These are phyloP conservation scores for Holotrichia oblita DNA, from an alignment of 1,140 invertebrate genomes.

Conservation along the genomic window DNA sequence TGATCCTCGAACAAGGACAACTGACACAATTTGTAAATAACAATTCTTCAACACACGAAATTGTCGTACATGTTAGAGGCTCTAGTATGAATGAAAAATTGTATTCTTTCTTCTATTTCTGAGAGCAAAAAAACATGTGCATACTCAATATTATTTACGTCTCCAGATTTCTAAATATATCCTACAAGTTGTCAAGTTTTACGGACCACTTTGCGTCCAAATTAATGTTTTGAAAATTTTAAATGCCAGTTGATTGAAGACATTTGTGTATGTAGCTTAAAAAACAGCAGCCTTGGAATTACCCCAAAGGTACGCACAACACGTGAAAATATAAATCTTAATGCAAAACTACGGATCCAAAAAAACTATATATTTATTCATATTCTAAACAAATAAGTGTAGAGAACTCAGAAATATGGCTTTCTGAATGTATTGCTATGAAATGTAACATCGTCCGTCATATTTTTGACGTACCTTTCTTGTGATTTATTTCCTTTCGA, in stretches of 20 bases:
- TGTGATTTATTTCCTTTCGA: neutral
- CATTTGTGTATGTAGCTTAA: constrained; percentile 9
- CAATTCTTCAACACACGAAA: too few relatives aligned
- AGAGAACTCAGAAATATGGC: neutral
- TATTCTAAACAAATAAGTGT: neutral
- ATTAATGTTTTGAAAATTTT: constrained; percentile 5
- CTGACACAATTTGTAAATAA: too few relatives aligned
- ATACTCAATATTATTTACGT: neutral
- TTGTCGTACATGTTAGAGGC: neutral
- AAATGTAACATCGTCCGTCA: neutral
- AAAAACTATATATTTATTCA: neutral
- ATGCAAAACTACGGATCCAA: neutral
- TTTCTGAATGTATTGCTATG: too few relatives aligned
- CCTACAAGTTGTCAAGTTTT: neutral
- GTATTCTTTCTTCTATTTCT: neutral
- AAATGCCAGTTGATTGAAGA: constrained; percentile 5
- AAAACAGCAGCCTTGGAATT: constrained; percentile 14
- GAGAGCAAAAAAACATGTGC: neutral
- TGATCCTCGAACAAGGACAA: too few relatives aligned
- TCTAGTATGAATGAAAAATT: neutral
- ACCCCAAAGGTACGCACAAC: neutral
- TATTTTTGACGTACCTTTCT: neutral
- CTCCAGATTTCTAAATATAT: neutral
- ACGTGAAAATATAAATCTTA: neutral
- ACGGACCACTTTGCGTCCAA: neutral